Evolutionary conservation across 2,113 vertebrate species (phyloP).

Genomic region (Pangasianodon hypophthalmus): DNA sequence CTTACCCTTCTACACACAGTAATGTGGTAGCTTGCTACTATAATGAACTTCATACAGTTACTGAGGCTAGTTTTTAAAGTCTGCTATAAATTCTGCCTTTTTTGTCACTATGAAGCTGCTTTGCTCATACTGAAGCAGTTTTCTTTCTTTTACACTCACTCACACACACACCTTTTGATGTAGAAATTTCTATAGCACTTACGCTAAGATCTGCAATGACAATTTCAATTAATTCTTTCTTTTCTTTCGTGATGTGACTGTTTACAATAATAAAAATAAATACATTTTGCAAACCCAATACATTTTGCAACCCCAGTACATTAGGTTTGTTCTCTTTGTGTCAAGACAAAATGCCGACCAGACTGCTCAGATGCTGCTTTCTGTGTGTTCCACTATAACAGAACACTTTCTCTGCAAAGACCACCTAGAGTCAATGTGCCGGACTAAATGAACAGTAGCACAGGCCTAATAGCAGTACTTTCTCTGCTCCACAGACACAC

Average conservation of each 20-base stretch:
- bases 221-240: background rate
- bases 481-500: slow-evolving; percentile 6
- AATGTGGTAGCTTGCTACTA: background rate
- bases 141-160: background rate
- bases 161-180: background rate
- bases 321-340: background rate
- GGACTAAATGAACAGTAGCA: slow-evolving; percentile 26
- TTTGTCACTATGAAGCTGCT: background rate
- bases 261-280: background rate
- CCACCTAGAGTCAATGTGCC: slow-evolving; percentile 20
- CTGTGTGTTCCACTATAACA: slow-evolving; percentile 17
- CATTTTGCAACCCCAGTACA: background rate
- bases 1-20: background rate
- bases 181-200: background rate
- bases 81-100: background rate
- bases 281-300: background rate
- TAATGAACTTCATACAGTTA: background rate
- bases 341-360: background rate
- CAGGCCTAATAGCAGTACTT: slow-evolving; percentile 42
- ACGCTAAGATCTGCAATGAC: background rate
- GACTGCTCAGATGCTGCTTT: background rate
- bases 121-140: background rate
- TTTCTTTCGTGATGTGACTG: background rate
- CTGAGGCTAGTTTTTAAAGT: background rate
- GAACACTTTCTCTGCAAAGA: slow-evolving; percentile 4